phyloP scores from a whole-genome alignment of 2,113 vertebrate species.

The Micromys minutus region DNA sequence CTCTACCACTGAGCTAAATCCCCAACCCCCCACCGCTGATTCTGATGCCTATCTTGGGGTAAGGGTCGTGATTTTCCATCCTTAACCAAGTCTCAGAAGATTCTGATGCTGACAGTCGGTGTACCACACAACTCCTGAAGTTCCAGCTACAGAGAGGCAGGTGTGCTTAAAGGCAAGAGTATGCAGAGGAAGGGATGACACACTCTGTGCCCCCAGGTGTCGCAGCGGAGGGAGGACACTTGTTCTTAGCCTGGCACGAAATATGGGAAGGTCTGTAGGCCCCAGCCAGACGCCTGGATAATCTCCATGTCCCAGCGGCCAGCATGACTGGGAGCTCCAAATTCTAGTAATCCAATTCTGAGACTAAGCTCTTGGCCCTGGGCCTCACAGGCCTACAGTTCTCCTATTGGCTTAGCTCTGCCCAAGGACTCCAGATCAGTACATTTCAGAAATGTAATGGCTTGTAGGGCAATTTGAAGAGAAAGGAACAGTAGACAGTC shows the following conservation, averaged over 20 bases:
- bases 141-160: no score
- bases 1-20: no score
- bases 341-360: constrained; percentile 82
- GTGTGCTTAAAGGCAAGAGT: neutral
- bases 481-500: neutral
- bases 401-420: neutral
- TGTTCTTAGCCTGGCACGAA: neutral
- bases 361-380: constrained; percentile 79
- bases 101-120: neutral
- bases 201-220: neutral
- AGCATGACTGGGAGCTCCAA: constrained; percentile 74
- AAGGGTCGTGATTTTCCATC: neutral
- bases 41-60: neutral
- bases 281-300: constrained; percentile 57
- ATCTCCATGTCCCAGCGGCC: constrained; percentile 73
- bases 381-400: constrained; percentile 33
- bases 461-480: neutral
- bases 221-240: neutral
- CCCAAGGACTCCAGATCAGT: neutral
- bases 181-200: neutral
- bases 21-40: no score
- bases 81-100: neutral
- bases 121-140: neutral
- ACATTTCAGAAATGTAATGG: neutral
- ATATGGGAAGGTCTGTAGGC: neutral